Conservation (phyloP, 2,797 vertebrate genomes). For the Emys orbicularis region DNA sequence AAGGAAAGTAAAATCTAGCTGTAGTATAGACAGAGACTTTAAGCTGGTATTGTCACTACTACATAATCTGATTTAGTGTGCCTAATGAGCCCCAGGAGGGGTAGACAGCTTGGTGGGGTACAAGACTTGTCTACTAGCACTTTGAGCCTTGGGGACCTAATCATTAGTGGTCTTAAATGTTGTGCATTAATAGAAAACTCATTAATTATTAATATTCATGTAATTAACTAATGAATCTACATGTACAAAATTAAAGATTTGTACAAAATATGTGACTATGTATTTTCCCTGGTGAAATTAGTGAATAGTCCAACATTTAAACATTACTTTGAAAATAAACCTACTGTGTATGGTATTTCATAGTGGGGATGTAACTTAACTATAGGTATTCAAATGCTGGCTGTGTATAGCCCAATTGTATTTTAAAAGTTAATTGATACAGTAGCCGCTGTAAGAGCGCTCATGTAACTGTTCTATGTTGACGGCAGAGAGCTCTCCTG, state of each 20-base stretch:
- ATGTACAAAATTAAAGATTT: neutral
- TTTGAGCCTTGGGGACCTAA: neutral
- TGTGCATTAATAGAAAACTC: neutral
- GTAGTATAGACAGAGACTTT: neutral
- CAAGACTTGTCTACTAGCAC: neutral
- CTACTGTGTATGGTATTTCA: neutral
- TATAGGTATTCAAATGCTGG: neutral
- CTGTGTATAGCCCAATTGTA: neutral
- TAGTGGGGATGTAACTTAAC: neutral
- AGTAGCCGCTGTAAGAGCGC: no score
- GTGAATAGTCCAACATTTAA: neutral
- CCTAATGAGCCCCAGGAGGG: neutral
- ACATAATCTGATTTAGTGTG: conserved; percentile 3
- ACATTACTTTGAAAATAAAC: neutral
- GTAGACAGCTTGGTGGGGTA: neutral
- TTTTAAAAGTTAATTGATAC: neutral
- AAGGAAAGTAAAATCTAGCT: neutral
- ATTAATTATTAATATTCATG: conserved; percentile 11
- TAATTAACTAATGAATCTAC: neutral
- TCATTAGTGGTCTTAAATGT: neutral
- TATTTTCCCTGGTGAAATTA: neutral
- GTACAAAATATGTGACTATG: neutral
- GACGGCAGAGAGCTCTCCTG: no score
- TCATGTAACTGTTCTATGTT: no score
- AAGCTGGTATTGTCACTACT: neutral